These are phyloP conservation scores for Melinaea menophilus DNA, from an alignment of 2,888 invertebrate species.

Conservation along the genomic window DNA sequence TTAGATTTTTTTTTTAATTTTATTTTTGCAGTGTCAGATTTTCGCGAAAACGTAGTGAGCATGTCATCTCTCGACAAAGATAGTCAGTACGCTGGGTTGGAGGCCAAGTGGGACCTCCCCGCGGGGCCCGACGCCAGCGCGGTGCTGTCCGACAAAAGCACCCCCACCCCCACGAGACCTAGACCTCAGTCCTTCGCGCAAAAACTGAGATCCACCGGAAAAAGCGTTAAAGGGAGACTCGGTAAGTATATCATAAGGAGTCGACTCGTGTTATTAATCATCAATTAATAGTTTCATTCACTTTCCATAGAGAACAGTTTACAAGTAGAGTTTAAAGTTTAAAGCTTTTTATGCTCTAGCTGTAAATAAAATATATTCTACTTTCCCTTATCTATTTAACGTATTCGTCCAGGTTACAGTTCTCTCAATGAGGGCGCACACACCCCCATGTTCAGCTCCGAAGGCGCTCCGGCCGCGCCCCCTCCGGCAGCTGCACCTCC, in stretches of 20 bases:
- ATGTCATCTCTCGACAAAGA: slow-evolving; percentile 65
- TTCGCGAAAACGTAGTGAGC: slow-evolving; percentile 78
- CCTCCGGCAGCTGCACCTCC: slow-evolving; percentile 39
- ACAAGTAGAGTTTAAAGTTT: not conserved
- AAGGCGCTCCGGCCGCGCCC: slow-evolving; percentile 19
- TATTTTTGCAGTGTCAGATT: slow-evolving; percentile 74
- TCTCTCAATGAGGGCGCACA: slow-evolving; percentile 87
- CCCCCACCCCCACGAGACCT: slow-evolving; percentile 63
- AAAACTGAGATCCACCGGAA: slow-evolving; percentile 89
- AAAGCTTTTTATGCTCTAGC: not conserved
- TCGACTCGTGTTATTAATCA: not conserved
- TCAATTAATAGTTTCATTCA: not conserved
- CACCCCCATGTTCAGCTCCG: slow-evolving; percentile 78
- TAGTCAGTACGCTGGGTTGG: slow-evolving; percentile 50
- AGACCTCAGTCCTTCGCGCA: slow-evolving; percentile 93
- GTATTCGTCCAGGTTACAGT: slow-evolving; percentile 80
- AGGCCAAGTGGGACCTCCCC: slow-evolving; percentile 53
- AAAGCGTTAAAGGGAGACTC: slow-evolving; percentile 86
- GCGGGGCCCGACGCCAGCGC: slow-evolving; percentile 28
- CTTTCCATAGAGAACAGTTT: not conserved
- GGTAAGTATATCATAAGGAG: slow-evolving; percentile 43
- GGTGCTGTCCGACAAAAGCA: slow-evolving; percentile 36
- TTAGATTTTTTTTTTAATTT: not conserved
- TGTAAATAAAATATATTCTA: not conserved
- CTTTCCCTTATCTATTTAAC: not conserved